Base-by-base conservation (phyloP, 2,888 invertebrate genomes). In the Leucophora obtusa region DNA sequence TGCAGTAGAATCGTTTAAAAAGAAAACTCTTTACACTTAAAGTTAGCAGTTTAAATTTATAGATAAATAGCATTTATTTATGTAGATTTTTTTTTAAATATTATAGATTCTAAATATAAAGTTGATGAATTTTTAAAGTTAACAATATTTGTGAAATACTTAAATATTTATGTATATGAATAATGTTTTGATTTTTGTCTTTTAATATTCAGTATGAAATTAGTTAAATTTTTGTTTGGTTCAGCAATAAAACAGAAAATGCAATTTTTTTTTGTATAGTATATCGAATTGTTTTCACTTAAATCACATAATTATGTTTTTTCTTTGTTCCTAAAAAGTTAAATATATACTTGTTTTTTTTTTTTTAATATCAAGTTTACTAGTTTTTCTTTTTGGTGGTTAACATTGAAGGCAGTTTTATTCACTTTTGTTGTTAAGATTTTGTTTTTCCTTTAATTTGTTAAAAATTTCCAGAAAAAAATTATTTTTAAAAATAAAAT, bases 351-450 rank as follows among this genome's bases (percentile, higher is more conserved):
- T n/a, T n/a, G n/a, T n/a, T n/a, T n/a, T n/a, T n/a, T n/a, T n/a
- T n/a, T n/a, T n/a, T n/a, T 63, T 11, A 65, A 69, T 82, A 56
- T 68, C 50, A 28, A 8, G 35, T 14, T 50, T 47, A 8, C 21
- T 33, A 17, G 47, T 51, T 63, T 65, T 56, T n/a, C 8, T 38
- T 53, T 59, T 73, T 73, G 70, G 75, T 81, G 73, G 70, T 81
- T 77, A 77, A 81, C 77, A 74, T 77, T 77, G 56, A 81, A 81
- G 81, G 81, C 81, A 81, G 81, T 81, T 81, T 35, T 77, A 77
- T 81, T 76, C 33, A 69, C 68, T 72, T 28, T 76, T 65, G 66
- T 80, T 54, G 63, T 38, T n/a, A 14, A 35, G 21, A 6, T 28
- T 28, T 28, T 28, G 51, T 68, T 68, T 58, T 17, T 53, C 35